phyloP scores from a whole-genome alignment of 2,888 invertebrate species.

The Pollenia labialis region DNA sequence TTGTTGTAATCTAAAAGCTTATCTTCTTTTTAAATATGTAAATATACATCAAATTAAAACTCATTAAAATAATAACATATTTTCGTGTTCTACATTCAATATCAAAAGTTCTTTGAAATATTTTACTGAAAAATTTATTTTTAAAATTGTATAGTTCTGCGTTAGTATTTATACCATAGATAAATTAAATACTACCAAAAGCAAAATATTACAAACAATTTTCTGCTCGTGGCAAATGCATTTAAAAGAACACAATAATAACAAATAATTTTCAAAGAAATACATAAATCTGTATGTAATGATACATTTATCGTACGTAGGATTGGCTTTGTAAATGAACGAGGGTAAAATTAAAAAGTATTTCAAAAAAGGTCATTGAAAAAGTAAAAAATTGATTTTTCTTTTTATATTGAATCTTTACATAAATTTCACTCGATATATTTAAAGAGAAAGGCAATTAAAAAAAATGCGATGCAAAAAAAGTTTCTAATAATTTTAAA shows the following conservation, averaged over 20 bases:
- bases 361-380: too few relatives aligned
- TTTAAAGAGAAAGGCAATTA: too few relatives aligned
- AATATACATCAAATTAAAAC: too few relatives aligned
- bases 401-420: too few relatives aligned
- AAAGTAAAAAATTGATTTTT: too few relatives aligned
- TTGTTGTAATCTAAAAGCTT: too few relatives aligned
- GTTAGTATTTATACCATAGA: background rate
- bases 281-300: background rate
- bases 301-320: background rate
- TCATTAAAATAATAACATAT: background rate
- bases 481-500: too few relatives aligned
- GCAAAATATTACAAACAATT: background rate
- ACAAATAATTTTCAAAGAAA: constrained; percentile 26
- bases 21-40: too few relatives aligned
- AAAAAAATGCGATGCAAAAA: too few relatives aligned
- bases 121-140: background rate
- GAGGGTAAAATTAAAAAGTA: too few relatives aligned
- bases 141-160: background rate
- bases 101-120: background rate
- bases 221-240: background rate
- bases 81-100: background rate
- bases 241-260: background rate
- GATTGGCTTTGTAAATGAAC: background rate
- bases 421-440: too few relatives aligned
- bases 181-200: background rate